Percentiles rank a stretch among this genome's conserved stretches.
Evolutionary conservation across 2,113 vertebrate genomes (phyloP).

Genomic region (Martes martes): DNA sequence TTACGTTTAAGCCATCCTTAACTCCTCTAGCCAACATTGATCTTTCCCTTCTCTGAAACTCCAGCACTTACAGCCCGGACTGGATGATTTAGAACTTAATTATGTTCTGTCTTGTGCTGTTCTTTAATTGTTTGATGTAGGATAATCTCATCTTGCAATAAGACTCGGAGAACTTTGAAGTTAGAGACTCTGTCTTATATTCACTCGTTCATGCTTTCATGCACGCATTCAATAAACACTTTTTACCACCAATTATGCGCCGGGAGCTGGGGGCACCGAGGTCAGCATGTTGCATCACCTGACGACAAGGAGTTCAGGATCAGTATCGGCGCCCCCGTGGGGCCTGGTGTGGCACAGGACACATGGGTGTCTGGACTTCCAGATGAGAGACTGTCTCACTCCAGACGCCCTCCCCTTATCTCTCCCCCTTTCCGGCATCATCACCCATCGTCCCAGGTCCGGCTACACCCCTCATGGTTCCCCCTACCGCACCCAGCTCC

Average conservation of each 20-base stretch:
- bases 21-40: conserved; percentile 71
- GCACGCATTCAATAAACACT: not conserved
- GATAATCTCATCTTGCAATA: conserved; percentile 65
- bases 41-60: conserved; percentile 64
- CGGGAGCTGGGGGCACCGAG: not conserved
- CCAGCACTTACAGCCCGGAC: conserved; percentile 55
- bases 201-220: not conserved
- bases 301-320: not conserved
- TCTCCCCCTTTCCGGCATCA: not conserved
- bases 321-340: not conserved
- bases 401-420: not conserved
- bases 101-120: conserved; percentile 56
- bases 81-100: conserved; percentile 75
- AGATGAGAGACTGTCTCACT: not conserved
- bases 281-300: not conserved
- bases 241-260: not conserved
- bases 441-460: not conserved
- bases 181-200: conserved; percentile 33
- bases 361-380: not conserved
- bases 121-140: conserved; percentile 76
- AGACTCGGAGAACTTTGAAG: conserved; percentile 65
- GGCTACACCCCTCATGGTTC: not conserved
- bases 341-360: not conserved
- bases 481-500: not conserved
- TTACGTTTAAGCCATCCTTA: conserved; percentile 75